phyloP scores from a whole-genome alignment of 92 coral and sea anemone species.

The Bergia puertoricense region DNA sequence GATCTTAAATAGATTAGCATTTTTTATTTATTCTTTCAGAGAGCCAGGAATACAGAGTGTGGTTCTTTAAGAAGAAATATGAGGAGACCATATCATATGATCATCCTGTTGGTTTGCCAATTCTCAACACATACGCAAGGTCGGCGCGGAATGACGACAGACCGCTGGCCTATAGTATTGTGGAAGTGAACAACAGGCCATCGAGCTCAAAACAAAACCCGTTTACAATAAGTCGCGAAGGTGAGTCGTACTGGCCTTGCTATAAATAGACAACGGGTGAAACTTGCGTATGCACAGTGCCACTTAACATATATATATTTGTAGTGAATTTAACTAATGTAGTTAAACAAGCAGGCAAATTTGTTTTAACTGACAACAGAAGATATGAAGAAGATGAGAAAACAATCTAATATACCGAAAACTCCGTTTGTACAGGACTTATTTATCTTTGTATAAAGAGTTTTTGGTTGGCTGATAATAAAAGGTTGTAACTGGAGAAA shows the following conservation, averaged over 20 bases:
- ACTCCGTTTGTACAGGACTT: too few species aligned
- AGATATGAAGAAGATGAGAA: too few species aligned
- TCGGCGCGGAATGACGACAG: constrained; percentile 48
- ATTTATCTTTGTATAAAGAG: too few species aligned
- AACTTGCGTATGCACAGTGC: too few species aligned
- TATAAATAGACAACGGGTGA: not conserved
- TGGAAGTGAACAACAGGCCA: constrained; percentile 56
- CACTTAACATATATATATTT: too few species aligned
- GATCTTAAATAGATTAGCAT: too few species aligned
- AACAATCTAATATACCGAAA: too few species aligned
- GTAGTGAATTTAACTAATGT: too few species aligned
- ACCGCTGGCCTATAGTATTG: constrained; percentile 60
- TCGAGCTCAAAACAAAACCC: constrained; percentile 36
- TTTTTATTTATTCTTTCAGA: constrained; percentile 34
- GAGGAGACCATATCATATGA: constrained; percentile 50
- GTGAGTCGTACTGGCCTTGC: constrained; percentile 17
- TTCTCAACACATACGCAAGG: constrained; percentile 66
- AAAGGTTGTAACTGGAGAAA: too few species aligned
- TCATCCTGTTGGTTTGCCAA: constrained; percentile 53
- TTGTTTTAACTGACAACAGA: too few species aligned
- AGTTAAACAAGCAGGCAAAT: too few species aligned
- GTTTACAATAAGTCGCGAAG: constrained; percentile 57
- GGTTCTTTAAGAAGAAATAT: constrained; percentile 68
- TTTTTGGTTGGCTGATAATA: too few species aligned
- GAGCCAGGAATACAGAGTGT: constrained; percentile 51